Evolutionary conservation across 2,797 vertebrate species (phyloP).

Genomic region (Chiloscyllium punctatum): DNA sequence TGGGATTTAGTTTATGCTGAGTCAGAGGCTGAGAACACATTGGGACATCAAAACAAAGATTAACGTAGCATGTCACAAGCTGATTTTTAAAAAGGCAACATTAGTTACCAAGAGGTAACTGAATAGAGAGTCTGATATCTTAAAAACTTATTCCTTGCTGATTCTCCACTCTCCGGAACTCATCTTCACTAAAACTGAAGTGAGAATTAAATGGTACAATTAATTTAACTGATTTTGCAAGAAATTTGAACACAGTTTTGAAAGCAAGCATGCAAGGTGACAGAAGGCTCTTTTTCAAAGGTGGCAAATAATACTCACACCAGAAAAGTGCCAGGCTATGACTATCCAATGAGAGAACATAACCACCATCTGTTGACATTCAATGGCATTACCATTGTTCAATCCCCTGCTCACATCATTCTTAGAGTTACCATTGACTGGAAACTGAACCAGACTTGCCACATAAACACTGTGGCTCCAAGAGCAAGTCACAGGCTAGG

Average conservation of each 20-base stretch:
- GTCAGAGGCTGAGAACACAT: neutral
- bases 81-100: neutral
- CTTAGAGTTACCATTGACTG: too few species aligned
- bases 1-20: neutral
- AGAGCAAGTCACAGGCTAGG: too few species aligned
- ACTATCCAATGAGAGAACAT: too few species aligned
- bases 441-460: too few species aligned
- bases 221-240: neutral
- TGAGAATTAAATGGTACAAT: neutral
- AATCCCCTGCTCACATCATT: too few species aligned
- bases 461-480: too few species aligned
- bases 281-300: too few species aligned
- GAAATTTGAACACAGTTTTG: neutral
- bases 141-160: neutral
- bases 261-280: neutral
- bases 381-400: too few species aligned
- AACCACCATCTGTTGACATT: too few species aligned
- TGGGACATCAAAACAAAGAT: neutral
- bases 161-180: neutral
- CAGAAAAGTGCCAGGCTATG: too few species aligned
- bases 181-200: neutral
- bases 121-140: neutral
- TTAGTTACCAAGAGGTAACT: neutral
- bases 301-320: too few species aligned
- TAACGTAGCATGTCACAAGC: neutral